Conservation (phyloP, 2,113 vertebrate species). For the Myocastor coypus region DNA sequence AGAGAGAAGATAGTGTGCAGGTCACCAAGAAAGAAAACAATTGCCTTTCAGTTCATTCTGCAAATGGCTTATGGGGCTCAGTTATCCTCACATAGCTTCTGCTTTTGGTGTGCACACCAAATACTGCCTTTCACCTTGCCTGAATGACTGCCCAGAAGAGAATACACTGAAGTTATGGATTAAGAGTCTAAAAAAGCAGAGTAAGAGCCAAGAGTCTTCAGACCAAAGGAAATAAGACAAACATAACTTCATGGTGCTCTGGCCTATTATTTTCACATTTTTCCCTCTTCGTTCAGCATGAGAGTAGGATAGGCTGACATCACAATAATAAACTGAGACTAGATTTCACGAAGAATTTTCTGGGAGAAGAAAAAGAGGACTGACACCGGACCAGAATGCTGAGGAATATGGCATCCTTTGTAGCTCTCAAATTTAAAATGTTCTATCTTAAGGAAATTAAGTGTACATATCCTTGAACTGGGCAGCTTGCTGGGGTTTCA, state of each 20-base stretch:
- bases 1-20: background rate
- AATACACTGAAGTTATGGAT: background rate
- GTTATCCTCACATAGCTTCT: background rate
- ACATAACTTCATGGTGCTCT: background rate
- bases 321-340: constrained; percentile 6
- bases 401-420: background rate
- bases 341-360: background rate
- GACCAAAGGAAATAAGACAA: constrained; percentile 13
- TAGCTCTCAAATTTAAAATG: background rate
- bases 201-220: background rate
- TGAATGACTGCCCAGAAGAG: background rate
- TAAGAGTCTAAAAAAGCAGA: background rate
- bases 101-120: background rate
- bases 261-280: background rate
- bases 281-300: background rate
- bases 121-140: background rate
- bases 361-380: background rate
- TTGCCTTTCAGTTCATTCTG: background rate
- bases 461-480: background rate
- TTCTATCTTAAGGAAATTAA: background rate
- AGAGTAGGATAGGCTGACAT: background rate
- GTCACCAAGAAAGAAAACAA: background rate
- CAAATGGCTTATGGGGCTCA: background rate
- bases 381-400: background rate
- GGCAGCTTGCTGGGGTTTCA: background rate